Evolutionary conservation across 2,888 invertebrate genomes (phyloP).

Genomic region (Ectemnius lituratus): DNA sequence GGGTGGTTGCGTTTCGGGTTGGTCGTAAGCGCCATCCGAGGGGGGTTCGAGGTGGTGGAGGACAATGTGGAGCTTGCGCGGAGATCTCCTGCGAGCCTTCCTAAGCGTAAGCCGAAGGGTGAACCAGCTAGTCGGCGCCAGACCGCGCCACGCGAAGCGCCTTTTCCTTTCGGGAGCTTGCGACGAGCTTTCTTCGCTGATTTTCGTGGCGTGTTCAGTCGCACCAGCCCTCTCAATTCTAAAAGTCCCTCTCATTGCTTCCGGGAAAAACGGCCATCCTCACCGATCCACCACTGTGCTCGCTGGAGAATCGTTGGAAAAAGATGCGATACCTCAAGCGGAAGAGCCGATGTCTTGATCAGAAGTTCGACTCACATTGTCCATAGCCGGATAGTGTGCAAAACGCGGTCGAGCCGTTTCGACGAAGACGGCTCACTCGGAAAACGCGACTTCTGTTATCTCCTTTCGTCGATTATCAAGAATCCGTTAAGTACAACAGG

Average conservation of each 20-base stretch:
- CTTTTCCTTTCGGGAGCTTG: constrained; percentile 59
- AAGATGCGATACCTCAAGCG: constrained; percentile 75
- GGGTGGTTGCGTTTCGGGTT: too few relatives aligned
- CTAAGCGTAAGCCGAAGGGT: constrained; percentile 49
- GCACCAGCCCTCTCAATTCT: constrained; percentile 43
- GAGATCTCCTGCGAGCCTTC: constrained; percentile 42
- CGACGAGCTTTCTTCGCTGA: constrained; percentile 39
- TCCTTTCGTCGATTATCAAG: too few relatives aligned
- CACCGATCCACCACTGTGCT: constrained; percentile 13
- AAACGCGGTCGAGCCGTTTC: not conserved
- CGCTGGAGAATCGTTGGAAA: constrained; percentile 21
- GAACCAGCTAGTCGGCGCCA: constrained; percentile 73
- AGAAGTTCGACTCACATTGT: constrained; percentile 29
- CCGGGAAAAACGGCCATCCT: constrained; percentile 28
- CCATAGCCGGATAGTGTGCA: constrained; percentile 15
- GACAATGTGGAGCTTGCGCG: constrained; percentile 64
- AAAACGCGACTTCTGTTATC: not conserved
- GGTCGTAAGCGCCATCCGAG: not conserved
- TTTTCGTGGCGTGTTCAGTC: constrained; percentile 54
- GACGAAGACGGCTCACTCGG: not conserved
- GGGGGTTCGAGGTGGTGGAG: not conserved
- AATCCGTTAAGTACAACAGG: too few relatives aligned
- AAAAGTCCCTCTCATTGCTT: constrained; percentile 35
- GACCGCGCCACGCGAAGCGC: constrained; percentile 68
- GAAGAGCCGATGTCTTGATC: constrained; percentile 73